phyloP scores from a whole-genome alignment of 2,113 vertebrate species.

The Melierax canorus region DNA sequence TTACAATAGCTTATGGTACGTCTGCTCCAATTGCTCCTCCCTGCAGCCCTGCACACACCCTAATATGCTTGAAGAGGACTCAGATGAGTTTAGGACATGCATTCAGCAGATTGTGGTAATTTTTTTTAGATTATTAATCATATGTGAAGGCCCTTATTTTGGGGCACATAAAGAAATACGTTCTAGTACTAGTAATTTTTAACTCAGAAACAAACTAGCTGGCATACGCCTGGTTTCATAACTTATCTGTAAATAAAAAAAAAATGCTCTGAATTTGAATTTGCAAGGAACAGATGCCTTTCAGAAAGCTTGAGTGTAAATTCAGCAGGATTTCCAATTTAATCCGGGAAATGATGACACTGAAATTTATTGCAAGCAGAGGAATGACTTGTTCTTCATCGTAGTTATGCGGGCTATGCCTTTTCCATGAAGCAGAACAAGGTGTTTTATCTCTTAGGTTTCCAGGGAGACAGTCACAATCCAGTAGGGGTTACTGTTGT shows the following conservation, averaged over 20 bases:
- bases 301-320: background rate
- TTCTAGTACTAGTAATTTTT: background rate
- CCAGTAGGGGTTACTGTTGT: slow-evolving; percentile 69
- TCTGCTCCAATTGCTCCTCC: background rate
- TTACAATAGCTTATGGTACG: background rate
- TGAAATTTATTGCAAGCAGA: slow-evolving; percentile 24
- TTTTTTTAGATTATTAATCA: background rate
- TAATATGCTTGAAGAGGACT: background rate
- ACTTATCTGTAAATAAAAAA: slow-evolving; percentile 28
- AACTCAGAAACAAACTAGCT: background rate
- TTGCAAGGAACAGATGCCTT: slow-evolving; percentile 46
- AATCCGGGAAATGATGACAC: slow-evolving; percentile 40
- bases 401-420: background rate
- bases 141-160: background rate
- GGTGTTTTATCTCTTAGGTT: slow-evolving; percentile 74
- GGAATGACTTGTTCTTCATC: background rate
- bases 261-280: slow-evolving; percentile 22
- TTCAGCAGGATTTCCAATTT: slow-evolving; percentile 45
- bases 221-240: background rate
- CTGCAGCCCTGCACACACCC: background rate
- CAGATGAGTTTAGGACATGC: background rate
- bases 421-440: background rate
- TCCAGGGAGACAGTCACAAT: slow-evolving; percentile 78
- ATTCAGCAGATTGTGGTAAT: background rate
- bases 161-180: background rate